These are phyloP conservation scores for Dorcus hopei DNA, from an alignment of 2,888 invertebrate species.

Conservation along the genomic window DNA sequence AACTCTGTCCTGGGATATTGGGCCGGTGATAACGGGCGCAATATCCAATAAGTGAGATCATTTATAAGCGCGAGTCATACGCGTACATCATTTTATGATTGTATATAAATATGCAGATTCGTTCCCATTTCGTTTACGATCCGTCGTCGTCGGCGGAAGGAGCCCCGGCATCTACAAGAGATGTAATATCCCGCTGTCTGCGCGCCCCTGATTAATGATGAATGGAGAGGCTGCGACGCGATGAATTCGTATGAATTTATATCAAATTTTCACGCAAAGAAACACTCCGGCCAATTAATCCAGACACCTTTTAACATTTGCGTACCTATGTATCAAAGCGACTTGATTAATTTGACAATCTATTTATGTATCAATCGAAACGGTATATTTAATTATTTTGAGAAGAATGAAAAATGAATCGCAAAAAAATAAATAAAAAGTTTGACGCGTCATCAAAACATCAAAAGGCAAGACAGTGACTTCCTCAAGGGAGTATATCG, in stretches of 20 bases:
- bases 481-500: no score
- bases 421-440: no score
- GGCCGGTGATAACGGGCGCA: constrained; percentile 13
- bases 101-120: constrained; percentile 48
- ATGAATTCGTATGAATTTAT: constrained; percentile 9
- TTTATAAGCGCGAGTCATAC: constrained; percentile 25
- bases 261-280: no score
- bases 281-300: no score
- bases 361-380: no score
- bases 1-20: not conserved
- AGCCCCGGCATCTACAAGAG: constrained; percentile 45
- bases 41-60: constrained; percentile 21
- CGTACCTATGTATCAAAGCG: no score
- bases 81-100: constrained; percentile 34
- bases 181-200: constrained; percentile 49
- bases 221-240: constrained; percentile 30
- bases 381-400: no score
- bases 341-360: no score
- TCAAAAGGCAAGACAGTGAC: no score
- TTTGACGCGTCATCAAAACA: no score
- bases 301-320: no score
- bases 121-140: constrained; percentile 46
- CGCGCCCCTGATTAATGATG: constrained; percentile 45
- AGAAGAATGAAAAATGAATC: no score
- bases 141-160: constrained; percentile 40